Evolutionary conservation across 2,888 invertebrate species (phyloP), one percentile per base, ranked within the genome.

Genomic region (Bursaphelenchus okinawaensis): DNA sequence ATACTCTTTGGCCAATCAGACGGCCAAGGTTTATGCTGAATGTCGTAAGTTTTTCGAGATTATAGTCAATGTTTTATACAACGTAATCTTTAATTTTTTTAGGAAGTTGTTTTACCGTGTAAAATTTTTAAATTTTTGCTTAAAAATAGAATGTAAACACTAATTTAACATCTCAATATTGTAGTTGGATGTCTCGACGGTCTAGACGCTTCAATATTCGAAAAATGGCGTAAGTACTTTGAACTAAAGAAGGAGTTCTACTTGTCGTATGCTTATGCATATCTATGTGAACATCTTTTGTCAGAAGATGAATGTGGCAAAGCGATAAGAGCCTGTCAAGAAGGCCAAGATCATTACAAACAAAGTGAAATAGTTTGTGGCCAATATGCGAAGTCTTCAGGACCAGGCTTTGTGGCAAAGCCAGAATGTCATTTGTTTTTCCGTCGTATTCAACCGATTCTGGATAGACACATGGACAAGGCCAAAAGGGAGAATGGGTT

Each of bases 401-500:
- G 88, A 2, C 85, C 86, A 0, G 88, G 87, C 7, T 71, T 86
- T 1, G 83, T 85, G 60, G 87, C 86, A 2, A 86, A 86, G 73
- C 88, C 87, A 2, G 87, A 87, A 68, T 84, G 86, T 66, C 88
- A 88, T 76, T 79, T 86, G 52, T 88, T 88, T 80, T 88, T 88
- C 80, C 84, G 86, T 68, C 85, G 85, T 52, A 82, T 88, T 16
- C 86, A 86, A 9, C 87, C 87, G 19, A 81, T 86, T 56, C 84
- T 88, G 19, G 85, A 85, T 68, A 80, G 87, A 50, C 87, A 87
- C 8, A 81, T 88, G 62, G 88, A 88, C 67, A 88, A 88, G 78
- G 88, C 88, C 80, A 86, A 87, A 72, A 81, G 88, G 63, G 88
- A 88, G 82, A 88, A 88, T 81, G 87, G 87, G 63, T 86, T 88